Percentiles rank a stretch among this genome's conserved stretches.
Conservation (phyloP, 2,888 invertebrate species). For the Orgyia antiqua region DNA sequence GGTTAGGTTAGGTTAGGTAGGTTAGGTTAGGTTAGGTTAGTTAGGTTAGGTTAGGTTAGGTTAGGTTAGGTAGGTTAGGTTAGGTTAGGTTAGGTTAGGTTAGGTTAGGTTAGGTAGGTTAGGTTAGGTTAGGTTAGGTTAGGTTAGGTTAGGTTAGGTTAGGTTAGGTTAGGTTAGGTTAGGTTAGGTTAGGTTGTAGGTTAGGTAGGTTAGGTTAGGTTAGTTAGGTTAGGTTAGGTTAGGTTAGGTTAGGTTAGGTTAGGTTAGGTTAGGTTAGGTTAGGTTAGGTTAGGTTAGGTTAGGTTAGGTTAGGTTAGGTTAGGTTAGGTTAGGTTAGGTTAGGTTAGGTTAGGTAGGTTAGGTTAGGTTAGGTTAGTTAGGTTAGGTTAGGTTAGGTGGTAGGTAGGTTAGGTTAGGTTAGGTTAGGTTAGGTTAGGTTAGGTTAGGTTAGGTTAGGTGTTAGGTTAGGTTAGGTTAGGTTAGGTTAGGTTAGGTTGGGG, state of each 20-base stretch:
- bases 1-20: not conserved
- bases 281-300: slow-evolving; percentile 4
- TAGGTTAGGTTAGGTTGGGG: too few relatives aligned
- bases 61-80: too few relatives aligned
- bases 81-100: too few relatives aligned
- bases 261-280: slow-evolving; percentile 1
- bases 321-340: slow-evolving; percentile 14
- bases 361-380: too few relatives aligned
- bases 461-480: too few relatives aligned
- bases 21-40: too few relatives aligned
- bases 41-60: not conserved
- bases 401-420: too few relatives aligned
- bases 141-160: slow-evolving; percentile 6
- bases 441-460: too few relatives aligned
- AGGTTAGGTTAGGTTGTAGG: slow-evolving; percentile 9
- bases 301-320: slow-evolving; percentile 4
- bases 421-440: too few relatives aligned
- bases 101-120: too few relatives aligned
- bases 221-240: not conserved
- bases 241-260: not conserved
- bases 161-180: slow-evolving; percentile 21
- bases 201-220: not conserved
- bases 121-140: slow-evolving; percentile 1
- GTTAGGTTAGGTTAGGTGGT: too few relatives aligned
- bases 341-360: slow-evolving; percentile 18